Percentiles rank a stretch among this genome's conserved stretches.
These are phyloP conservation scores for Chrysomela aeneicollis DNA, from an alignment of 2,888 invertebrate species.

Conservation along the genomic window DNA sequence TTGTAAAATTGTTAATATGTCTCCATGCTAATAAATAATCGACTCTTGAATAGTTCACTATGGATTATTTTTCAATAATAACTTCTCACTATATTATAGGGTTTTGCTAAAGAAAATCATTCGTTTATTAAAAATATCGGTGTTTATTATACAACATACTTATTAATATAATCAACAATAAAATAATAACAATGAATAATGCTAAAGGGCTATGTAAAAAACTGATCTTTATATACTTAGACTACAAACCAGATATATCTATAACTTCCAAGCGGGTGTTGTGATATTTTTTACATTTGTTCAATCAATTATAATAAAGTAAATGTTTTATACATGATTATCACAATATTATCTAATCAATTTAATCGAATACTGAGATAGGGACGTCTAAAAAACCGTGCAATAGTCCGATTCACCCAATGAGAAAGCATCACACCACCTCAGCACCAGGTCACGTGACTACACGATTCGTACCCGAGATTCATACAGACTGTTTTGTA, in stretches of 20 bases:
- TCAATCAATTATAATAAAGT: constrained; percentile 37
- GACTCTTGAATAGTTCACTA: too few relatives aligned
- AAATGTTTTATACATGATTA: constrained; percentile 45
- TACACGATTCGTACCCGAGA: constrained; percentile 33
- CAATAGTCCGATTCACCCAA: constrained; percentile 21
- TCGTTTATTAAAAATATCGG: constrained; percentile 60
- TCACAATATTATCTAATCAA: constrained; percentile 42
- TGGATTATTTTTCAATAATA: too few relatives aligned
- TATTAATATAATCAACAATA: constrained; percentile 62
- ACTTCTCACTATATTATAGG: too few relatives aligned
- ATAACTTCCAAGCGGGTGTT: constrained; percentile 35
- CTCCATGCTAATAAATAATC: too few relatives aligned
- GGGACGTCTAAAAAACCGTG: constrained; percentile 9
- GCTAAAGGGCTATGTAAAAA: constrained; percentile 48
- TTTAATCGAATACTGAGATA: constrained; percentile 37
- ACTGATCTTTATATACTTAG: constrained; percentile 29
- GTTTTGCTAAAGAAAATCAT: constrained; percentile 28
- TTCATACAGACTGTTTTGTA: too few relatives aligned
- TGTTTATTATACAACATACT: constrained; percentile 61
- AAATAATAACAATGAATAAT: constrained; percentile 60
- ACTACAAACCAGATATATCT: constrained; percentile 32
- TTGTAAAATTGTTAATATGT: too few relatives aligned
- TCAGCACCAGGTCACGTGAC: constrained; percentile 36
- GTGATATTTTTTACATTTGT: constrained; percentile 31
- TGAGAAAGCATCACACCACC: constrained; percentile 45